Conservation (phyloP, 2,797 vertebrate genomes). For the Sebastolobus alascanus region DNA sequence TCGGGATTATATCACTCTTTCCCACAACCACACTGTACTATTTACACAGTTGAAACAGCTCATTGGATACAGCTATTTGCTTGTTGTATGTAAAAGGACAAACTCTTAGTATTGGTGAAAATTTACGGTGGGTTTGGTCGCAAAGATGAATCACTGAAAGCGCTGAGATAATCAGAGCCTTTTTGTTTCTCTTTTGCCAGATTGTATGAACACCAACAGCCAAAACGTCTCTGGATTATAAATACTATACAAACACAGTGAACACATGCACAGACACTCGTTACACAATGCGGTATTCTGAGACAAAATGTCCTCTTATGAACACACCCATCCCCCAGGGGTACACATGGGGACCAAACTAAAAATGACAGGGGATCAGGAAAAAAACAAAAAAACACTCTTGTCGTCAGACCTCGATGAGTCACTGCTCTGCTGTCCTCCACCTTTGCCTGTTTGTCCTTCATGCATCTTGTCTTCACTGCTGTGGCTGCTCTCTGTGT, state of each 20-base stretch:
- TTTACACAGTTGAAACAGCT: constrained; percentile 34
- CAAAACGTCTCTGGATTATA: constrained; percentile 7
- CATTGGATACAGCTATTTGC: constrained; percentile 7
- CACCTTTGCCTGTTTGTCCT: constrained; percentile 40
- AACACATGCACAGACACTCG: constrained; percentile 37
- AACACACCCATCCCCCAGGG: constrained; percentile 41
- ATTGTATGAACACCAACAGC: neutral
- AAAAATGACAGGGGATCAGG: constrained; percentile 38
- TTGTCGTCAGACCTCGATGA: constrained; percentile 68
- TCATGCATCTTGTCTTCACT: constrained; percentile 61
- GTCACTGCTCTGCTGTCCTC: constrained; percentile 67
- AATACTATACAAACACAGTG: constrained; percentile 26
- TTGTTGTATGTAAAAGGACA: constrained; percentile 13
- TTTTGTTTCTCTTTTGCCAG: neutral
- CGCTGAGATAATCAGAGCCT: neutral
- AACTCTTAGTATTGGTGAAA: neutral
- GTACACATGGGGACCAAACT: constrained; percentile 43
- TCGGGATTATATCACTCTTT: constrained; percentile 14
- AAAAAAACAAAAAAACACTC: constrained; percentile 6
- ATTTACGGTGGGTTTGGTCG: neutral
- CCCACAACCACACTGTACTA: constrained; percentile 19
- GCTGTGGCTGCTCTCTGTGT: constrained; percentile 80
- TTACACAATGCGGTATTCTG: constrained; percentile 32
- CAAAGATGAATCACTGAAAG: neutral
- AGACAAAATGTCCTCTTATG: constrained; percentile 26